Percentiles rank a stretch among this genome's conserved stretches.
phyloP scores from a whole-genome alignment of 2,888 invertebrate species.

The Melanchra persicariae region DNA sequence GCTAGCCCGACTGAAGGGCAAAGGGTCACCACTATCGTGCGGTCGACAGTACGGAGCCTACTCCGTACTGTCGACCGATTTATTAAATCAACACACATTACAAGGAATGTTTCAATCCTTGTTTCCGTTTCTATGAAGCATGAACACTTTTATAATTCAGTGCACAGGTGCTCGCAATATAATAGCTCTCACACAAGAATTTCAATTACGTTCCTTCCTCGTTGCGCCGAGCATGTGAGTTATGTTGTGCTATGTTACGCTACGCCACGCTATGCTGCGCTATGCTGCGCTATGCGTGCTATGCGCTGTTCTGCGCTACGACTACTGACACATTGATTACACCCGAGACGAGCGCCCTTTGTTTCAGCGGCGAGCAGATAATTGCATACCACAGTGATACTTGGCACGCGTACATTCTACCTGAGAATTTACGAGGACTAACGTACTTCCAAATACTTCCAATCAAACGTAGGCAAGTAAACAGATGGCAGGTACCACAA shows the following conservation, averaged over 20 bases:
- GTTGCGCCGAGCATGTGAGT: background rate
- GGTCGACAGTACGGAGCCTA: background rate
- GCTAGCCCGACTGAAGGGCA: background rate
- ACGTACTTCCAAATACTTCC: no score
- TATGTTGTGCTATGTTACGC: background rate
- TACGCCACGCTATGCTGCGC: no score
- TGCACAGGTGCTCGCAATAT: background rate
- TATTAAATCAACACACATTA: background rate
- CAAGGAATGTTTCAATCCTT: background rate
- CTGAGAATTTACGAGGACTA: background rate
- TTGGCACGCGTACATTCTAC: background rate
- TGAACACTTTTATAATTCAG: background rate
- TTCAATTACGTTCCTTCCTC: constrained; percentile 11
- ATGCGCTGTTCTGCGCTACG: background rate
- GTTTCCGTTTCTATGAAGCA: background rate
- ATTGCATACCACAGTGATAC: constrained; percentile 24
- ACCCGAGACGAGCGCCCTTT: background rate
- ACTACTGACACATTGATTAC: constrained; percentile 28
- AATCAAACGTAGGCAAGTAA: no score
- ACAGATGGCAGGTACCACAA: no score
- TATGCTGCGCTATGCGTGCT: background rate
- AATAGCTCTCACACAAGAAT: constrained; percentile 28
- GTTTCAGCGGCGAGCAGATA: constrained; percentile 1
- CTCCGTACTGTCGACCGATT: no score
- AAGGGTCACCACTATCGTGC: background rate